A percentile compares a stretch with the other conserved stretches of the same genome.
These are phyloP conservation scores for Troides oblongomaculatus DNA, from an alignment of 2,888 invertebrate species.

Conservation along the genomic window DNA sequence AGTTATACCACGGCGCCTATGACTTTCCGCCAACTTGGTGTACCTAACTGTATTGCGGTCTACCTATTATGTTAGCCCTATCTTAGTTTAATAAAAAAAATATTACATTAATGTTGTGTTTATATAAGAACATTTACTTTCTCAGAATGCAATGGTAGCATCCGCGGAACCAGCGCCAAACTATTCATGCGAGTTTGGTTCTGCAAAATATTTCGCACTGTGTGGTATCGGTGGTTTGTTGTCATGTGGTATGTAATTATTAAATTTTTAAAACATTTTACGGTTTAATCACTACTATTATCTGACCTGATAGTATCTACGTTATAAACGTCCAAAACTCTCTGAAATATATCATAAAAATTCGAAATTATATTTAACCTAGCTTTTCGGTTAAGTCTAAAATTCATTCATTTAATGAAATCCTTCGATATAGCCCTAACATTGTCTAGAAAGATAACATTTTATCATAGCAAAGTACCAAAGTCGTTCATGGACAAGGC, in stretches of 20 bases:
- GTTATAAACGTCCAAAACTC: too few species aligned
- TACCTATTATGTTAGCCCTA: too few species aligned
- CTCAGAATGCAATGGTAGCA: constrained; percentile 66
- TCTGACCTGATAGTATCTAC: too few species aligned
- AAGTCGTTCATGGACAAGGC: constrained; percentile 39
- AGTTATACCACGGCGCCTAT: too few species aligned
- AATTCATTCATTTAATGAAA: background rate
- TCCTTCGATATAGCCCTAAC: constrained; percentile 58
- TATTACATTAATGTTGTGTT: too few species aligned
- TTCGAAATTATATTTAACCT: too few species aligned
- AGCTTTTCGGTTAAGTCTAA: background rate
- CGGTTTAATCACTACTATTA: background rate
- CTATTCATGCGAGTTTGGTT: constrained; percentile 94
- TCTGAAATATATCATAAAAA: too few species aligned
- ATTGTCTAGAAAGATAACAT: background rate
- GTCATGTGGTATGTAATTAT: constrained; percentile 76
- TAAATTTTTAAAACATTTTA: background rate
- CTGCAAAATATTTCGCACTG: constrained; percentile 91
- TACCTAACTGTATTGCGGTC: too few species aligned
- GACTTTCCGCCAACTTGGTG: too few species aligned
- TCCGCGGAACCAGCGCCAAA: constrained; percentile 49
- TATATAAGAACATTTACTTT: background rate
- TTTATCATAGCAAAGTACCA: background rate
- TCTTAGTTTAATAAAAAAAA: too few species aligned
- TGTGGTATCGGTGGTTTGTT: constrained; percentile 94